Base-by-base conservation (phyloP, 2,797 vertebrate genomes). In the Tragelaphus eurycerus region DNA sequence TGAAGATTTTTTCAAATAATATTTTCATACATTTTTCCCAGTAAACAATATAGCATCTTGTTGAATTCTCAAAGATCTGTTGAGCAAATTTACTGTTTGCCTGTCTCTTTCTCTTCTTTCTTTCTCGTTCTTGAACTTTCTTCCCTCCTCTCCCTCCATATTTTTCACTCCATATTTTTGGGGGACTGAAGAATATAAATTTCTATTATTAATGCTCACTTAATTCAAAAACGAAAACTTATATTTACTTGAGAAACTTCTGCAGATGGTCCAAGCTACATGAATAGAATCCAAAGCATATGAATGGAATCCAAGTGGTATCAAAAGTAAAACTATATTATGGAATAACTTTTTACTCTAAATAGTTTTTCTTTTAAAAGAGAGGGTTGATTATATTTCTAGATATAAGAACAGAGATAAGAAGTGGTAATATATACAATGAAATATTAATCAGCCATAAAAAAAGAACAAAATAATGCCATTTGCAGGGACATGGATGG, bases 1-100 rank as follows among this genome's bases (percentile, higher is more conserved):
- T 84, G 79, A 97, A 98, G 93, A 5, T 31, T 83, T 97, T 95
- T 82, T 85, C 86, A 96, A 93, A 91, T 98, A 59, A 55, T 89
- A 97, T 93, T 96, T 98, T 98, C 94, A 96, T 96, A 94, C 55
- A 82, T 96, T 97, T 97, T 96, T 96, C 55, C 76, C 95, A 88
- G 93, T 97, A 89, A 88, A 95, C 71, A 97, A 91, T 97, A 92
- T 97, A 96, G 31, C 95, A 95, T 90, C 1, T 98, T 98, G 57
- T 91, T 96, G 95, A 97, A 90, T 96, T 90, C 95, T 78, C 13
- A 89, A 97, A 92, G 8, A 52, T 93, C 25, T 85, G 2, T 48
- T 89, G 25, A 89, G 12, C 5, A 92, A 74, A 79, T 34, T 76
- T 81, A 48, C 23, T 89, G 25, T 67, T 60, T 27, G 9, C 52